Evolutionary conservation across 2,888 invertebrate genomes (phyloP).

Genomic region (Macrosiphum euphorbiae): DNA sequence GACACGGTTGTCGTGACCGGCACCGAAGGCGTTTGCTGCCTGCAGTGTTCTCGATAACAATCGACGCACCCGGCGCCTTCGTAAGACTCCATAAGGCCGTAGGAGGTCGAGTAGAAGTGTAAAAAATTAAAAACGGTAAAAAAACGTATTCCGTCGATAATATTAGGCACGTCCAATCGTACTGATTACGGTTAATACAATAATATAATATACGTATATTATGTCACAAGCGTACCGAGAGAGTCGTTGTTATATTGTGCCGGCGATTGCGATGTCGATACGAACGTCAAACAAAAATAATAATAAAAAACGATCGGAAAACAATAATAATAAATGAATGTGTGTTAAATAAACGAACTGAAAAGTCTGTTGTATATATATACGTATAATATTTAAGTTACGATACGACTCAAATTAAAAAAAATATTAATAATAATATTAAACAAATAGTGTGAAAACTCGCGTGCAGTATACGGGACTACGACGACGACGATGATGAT

Average conservation of each 20-base stretch:
- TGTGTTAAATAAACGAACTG: not conserved
- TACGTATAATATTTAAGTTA: not conserved
- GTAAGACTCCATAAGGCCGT: constrained; percentile 21
- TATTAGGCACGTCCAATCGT: not conserved
- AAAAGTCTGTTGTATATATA: not conserved
- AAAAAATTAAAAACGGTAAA: not conserved
- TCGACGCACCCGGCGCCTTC: constrained; percentile 34
- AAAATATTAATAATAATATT: not conserved
- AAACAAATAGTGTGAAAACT: not conserved
- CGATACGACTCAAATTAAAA: not conserved
- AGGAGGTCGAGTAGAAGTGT: not conserved
- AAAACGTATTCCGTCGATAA: not conserved
- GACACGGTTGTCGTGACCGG: not conserved
- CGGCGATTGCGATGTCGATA: not conserved
- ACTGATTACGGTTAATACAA: not conserved
- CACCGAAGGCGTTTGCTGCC: constrained; percentile 15
- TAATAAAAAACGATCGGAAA: constrained; percentile 11
- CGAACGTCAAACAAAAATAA: not conserved
- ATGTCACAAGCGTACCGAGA: constrained; percentile 42
- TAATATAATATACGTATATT: not conserved
- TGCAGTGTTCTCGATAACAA: constrained; percentile 58
- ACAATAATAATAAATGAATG: not conserved
- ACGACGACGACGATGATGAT: no score
- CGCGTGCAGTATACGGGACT: not conserved
- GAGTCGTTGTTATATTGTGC: constrained; percentile 10